phyloP scores from a whole-genome alignment of 2,113 vertebrate genomes.

The Cololabis saira region DNA sequence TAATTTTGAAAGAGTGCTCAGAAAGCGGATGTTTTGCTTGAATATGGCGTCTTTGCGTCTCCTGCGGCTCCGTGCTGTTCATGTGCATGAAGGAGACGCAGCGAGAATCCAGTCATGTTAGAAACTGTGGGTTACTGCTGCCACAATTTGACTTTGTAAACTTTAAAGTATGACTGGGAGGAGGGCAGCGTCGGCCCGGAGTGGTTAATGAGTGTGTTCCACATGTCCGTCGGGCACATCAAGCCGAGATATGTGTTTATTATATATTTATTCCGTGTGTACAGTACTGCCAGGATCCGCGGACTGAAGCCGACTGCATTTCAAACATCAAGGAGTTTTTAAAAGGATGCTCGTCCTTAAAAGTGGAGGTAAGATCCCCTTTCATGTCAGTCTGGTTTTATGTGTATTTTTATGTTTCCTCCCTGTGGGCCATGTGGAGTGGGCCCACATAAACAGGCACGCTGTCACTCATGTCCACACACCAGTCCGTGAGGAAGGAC shows the following conservation, averaged over 20 bases:
- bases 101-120: conserved; percentile 54
- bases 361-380: conserved; percentile 90
- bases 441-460: conserved; percentile 23
- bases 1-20: conserved; percentile 64
- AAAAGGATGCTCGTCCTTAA: conserved; percentile 87
- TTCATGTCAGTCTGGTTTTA: neutral
- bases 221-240: conserved; percentile 26
- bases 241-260: conserved; percentile 48
- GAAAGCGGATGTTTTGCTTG: conserved; percentile 49
- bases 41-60: conserved; percentile 27
- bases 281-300: conserved; percentile 91
- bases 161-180: neutral
- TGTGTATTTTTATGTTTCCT: neutral
- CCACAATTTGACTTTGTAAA: neutral
- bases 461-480: conserved; percentile 52
- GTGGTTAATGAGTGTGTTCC: conserved; percentile 6
- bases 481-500: conserved; percentile 19
- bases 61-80: conserved; percentile 25
- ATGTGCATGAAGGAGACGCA: conserved; percentile 57
- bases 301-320: conserved; percentile 89
- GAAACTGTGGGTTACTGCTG: conserved; percentile 12
- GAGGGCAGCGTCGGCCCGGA: neutral
- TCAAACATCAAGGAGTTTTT: conserved; percentile 92
- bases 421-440: conserved; percentile 37
- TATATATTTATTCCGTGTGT: conserved; percentile 52